These are phyloP conservation scores for Leucosticte australis DNA, from an alignment of 2,113 vertebrate species.

Conservation along the genomic window DNA sequence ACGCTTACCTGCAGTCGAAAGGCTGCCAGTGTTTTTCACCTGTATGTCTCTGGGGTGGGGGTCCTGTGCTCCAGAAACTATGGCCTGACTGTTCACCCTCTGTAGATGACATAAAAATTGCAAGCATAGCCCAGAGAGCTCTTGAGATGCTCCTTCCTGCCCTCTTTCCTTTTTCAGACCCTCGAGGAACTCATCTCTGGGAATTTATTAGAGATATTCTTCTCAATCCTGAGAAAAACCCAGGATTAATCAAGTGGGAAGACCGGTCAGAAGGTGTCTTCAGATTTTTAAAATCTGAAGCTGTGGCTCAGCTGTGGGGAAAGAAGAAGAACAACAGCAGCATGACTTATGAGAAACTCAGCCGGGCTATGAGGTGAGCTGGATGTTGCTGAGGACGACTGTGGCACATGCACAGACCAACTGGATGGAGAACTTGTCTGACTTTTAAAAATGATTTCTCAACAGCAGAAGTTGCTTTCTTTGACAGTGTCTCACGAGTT, in stretches of 20 bases:
- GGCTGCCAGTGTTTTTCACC: neutral
- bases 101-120: neutral
- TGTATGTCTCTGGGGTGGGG: neutral
- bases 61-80: neutral
- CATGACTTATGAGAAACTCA: slow-evolving; percentile 99
- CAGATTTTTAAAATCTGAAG: slow-evolving; percentile 95
- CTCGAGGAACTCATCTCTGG: slow-evolving; percentile 94
- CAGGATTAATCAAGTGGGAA: slow-evolving; percentile 97
- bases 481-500: neutral
- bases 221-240: slow-evolving; percentile 92
- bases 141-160: neutral
- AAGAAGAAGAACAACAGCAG: slow-evolving; percentile 99
- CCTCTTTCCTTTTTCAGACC: slow-evolving; percentile 72
- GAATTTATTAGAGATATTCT: slow-evolving; percentile 98
- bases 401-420: neutral
- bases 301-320: slow-evolving; percentile 96
- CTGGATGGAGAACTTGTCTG: neutral
- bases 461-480: neutral
- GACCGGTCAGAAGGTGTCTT: slow-evolving; percentile 93
- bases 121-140: neutral
- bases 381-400: neutral
- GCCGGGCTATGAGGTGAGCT: slow-evolving; percentile 93
- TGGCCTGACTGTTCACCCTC: neutral
- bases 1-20: neutral
- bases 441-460: neutral